Base-by-base conservation (phyloP, 2,113 vertebrate species). In the Castor canadensis region DNA sequence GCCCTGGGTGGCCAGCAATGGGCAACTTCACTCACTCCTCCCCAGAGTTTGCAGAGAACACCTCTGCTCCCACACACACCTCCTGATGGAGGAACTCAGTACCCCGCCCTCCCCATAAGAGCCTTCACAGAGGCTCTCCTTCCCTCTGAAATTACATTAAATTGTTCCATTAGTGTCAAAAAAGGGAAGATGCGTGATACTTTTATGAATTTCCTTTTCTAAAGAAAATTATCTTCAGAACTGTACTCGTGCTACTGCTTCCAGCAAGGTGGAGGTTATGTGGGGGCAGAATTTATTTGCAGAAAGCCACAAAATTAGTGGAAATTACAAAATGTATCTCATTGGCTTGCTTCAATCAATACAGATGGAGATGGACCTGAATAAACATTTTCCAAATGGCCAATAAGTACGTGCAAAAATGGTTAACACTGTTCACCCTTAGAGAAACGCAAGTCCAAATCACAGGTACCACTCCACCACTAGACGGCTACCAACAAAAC, bases 161-260 rank as follows among this genome's bases (percentile, higher is more conserved):
- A 96, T 97, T 60, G 95, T 94, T 96, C 97, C 97, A 96, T 98
- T 98, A 97, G 95, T 96, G 96, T 96, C 96, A 93, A 92, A 91
- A 94, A 92, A 92, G 69, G 79, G 86, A 97, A 97, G 97, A 98
- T 95, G 76, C 83, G 95, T 96, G 95, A 96, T 96, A 97, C 91
- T 89, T 96, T 91, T 80, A 93, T 93, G 94, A 97, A 96, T 97
- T 96, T 87, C 91, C 95, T 91, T 76, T 97, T 87, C 88, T 47
- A 89, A 97, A 92, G 84, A 95, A 95, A 95, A 79, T 79, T 87
- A 93, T 96, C 93, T 89, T 87, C 97, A 80, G 71, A 93, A 83
- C 77, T 91, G 62, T 83, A 86, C 72, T 87, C 4, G 0, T 13
- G 52, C 92, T 79, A 87, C 92, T 87, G 93, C 62, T 92, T 90